Evolutionary conservation across 1,140 invertebrate genomes (phyloP), one percentile per base, ranked within the genome.

Genomic region (Oncopodura yosiiana): DNA sequence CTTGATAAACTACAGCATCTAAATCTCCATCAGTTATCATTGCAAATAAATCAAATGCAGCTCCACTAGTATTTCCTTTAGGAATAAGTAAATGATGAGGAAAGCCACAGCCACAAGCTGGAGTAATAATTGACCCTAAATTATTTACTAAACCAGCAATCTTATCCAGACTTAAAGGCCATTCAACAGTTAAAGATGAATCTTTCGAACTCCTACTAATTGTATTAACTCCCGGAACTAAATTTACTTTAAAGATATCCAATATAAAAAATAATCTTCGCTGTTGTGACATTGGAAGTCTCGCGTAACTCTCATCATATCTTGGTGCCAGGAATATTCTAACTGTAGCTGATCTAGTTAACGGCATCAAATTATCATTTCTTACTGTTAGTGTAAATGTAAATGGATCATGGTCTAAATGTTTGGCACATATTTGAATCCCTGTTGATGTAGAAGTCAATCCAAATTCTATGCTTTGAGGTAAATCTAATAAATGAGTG

Each of bases 21-120:
- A 26, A 8, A 26, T 52, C 30, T 27, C 24, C 49, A 69, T 88
- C 79, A 26, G 85, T 84, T 16, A 89, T 72, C 84, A 88, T 89
- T 34, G 81, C 80, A 67, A 87, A 89, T 3, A 89, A 66, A 48
- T 84, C 77, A 65, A 80, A 79, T 0, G 72, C 69, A 65, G 78
- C 79, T 12, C 86, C 86, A 53, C 77, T 75, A 2, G 74, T 67
- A 2, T 69, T 78, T 26, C 87, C 87, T 69, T 81, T 84, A 0
- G 86, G 81, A 30, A 87, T 67, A 2, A 90, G 73, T 80, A 90
- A 80, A 67, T 91, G 84, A 43, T 87, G 78, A 2, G 87, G 87
- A 86, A 86, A 89, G 41, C 87, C 87, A 67, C 86, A 90, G 29
- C 87, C 86, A 69, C 87, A 88, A 18, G 49, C 19, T 6, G 16